These are phyloP conservation scores for Isoperla grammatica DNA, from an alignment of 2,888 invertebrate genomes.

Conservation along the genomic window DNA sequence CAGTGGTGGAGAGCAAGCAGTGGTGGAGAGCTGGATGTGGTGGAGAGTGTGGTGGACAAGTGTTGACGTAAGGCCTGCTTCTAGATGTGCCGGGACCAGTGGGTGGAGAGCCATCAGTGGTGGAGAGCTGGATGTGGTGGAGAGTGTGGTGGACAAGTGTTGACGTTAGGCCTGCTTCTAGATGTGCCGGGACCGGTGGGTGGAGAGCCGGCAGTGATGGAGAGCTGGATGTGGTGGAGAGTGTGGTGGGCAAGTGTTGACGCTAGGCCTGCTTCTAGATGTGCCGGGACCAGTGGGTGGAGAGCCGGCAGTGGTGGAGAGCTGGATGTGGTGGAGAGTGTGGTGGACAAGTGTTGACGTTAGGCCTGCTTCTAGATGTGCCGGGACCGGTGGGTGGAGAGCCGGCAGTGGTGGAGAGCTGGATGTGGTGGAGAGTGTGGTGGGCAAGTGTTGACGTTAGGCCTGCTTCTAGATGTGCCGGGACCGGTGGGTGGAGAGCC, in stretches of 20 bases:
- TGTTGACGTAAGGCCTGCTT: too few relatives aligned
- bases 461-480: constrained; percentile 76
- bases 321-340: constrained; percentile 78
- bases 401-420: constrained; percentile 69
- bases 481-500: constrained; percentile 72
- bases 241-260: too few relatives aligned
- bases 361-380: constrained; percentile 73
- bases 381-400: constrained; percentile 73
- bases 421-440: constrained; percentile 79
- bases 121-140: constrained; percentile 77
- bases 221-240: constrained; percentile 78
- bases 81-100: constrained; percentile 78
- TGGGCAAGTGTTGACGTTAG: too few relatives aligned
- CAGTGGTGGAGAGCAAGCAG: constrained; percentile 72
- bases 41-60: too few relatives aligned
- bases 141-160: too few relatives aligned
- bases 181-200: constrained; percentile 78
- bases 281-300: constrained; percentile 74
- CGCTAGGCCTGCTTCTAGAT: too few relatives aligned
- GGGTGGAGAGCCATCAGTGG: constrained; percentile 64
- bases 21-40: too few relatives aligned
- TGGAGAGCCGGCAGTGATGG: constrained; percentile 66
- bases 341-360: too few relatives aligned
- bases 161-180: too few relatives aligned
- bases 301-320: constrained; percentile 68